phyloP scores from a whole-genome alignment of 1,140 invertebrate species.

The Steinernema feltiae region DNA sequence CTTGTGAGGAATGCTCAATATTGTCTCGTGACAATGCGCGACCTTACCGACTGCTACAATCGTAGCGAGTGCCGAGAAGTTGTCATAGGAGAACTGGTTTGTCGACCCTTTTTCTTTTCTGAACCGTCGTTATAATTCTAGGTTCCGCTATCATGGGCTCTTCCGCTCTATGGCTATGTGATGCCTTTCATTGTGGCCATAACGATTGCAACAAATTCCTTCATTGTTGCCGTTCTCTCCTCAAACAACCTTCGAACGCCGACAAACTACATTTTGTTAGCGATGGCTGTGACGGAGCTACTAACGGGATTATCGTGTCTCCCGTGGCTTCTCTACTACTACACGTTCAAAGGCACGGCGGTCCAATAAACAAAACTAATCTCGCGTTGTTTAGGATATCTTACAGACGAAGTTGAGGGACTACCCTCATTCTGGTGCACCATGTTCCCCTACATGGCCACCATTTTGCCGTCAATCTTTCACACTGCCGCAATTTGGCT shows the following conservation, averaged over 20 bases:
- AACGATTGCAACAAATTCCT: conserved; percentile 80
- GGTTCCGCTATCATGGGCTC: conserved; percentile 52
- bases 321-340: conserved; percentile 57
- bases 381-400: conserved; percentile 37
- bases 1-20: not conserved
- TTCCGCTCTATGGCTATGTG: conserved; percentile 53
- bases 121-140: too few species aligned
- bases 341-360: conserved; percentile 48
- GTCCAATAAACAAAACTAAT: not conserved
- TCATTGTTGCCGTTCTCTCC: conserved; percentile 71
- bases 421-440: conserved; percentile 52
- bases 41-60: not conserved
- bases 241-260: conserved; percentile 67
- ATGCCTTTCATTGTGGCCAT: conserved; percentile 67
- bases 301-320: conserved; percentile 67
- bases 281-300: conserved; percentile 87
- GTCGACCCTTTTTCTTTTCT: not conserved
- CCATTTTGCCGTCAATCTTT: conserved; percentile 55
- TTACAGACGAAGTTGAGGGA: conserved; percentile 40
- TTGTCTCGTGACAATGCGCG: not conserved
- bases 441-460: conserved; percentile 51
- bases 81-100: not conserved
- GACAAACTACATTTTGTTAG: conserved; percentile 68
- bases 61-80: conserved; percentile 6
- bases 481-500: conserved; percentile 51